These are phyloP conservation scores for Diadegma fenestrale DNA, from an alignment of 2,888 invertebrate species.

Conservation along the genomic window DNA sequence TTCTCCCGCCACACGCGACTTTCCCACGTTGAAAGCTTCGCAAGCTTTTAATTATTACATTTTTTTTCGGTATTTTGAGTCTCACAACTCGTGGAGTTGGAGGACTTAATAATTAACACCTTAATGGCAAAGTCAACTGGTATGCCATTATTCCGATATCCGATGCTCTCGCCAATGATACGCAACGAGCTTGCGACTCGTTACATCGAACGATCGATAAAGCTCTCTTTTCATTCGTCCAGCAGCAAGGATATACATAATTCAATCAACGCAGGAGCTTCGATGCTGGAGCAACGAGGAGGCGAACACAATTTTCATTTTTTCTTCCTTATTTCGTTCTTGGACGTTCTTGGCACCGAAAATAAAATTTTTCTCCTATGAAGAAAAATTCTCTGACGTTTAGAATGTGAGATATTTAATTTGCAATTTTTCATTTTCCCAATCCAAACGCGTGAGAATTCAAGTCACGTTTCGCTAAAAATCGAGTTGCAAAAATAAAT, in stretches of 20 bases:
- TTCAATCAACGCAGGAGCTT: background rate
- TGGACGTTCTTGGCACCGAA: too few relatives aligned
- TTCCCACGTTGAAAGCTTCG: constrained; percentile 21
- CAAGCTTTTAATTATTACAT: background rate
- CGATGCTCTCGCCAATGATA: background rate
- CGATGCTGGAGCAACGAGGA: background rate
- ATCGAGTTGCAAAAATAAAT: too few relatives aligned
- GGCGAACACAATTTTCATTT: background rate
- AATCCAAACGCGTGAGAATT: too few relatives aligned
- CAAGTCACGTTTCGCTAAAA: too few relatives aligned
- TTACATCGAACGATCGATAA: constrained; percentile 15
- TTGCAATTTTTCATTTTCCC: too few relatives aligned
- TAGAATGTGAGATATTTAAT: too few relatives aligned
- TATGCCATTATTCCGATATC: constrained; percentile 7
- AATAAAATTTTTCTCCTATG: too few relatives aligned
- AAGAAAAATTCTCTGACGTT: too few relatives aligned
- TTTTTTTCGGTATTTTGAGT: background rate
- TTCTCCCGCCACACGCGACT: constrained; percentile 1
- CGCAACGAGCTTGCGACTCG: background rate
- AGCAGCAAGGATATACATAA: background rate
- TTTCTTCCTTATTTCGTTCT: background rate
- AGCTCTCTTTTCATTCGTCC: constrained; percentile 8
- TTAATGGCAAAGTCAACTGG: constrained; percentile 2
- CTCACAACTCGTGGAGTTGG: background rate
- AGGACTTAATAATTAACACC: constrained; percentile 17